Base-by-base conservation (phyloP, 2,888 invertebrate genomes). In the Drosophila mercatorum region DNA sequence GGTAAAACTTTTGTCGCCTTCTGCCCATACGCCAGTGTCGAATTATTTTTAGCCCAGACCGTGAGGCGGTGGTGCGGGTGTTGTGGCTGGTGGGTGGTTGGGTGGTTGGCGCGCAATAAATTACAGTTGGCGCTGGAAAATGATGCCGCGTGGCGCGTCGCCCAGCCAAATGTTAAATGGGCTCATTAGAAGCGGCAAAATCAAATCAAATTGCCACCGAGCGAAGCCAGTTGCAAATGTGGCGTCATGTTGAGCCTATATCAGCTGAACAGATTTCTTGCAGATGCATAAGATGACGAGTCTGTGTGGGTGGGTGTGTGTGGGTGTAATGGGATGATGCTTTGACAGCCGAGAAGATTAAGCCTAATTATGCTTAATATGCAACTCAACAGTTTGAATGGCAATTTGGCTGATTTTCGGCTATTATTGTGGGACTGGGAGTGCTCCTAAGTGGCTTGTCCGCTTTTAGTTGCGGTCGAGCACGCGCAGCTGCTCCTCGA, bases 161-260 rank as follows among this genome's bases (percentile, higher is more conserved):
- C 59, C 12, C 47, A 81, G 67, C 70, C 82, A 75, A 84, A 81
- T 75, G 85, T 81, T 81, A 70, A 81, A 78, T 78, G 63, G 65
- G 55, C 84, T 78, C 81, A 74, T 81, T 83, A 83, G 62, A 66
- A 43, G 63, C 53, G 49, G 47, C 38, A 53, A 60, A 58, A 61
- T 61, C 46, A 49, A 75, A 71, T 70, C 34, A 68, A 74, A 68
- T 57, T 57, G 56, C 38, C 46, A 43, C n/a, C 34, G 22, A 49
- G 14, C 12, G 52, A 17, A 44, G 55, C 62, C 49, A 14, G 44
- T 31, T 53, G 53, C 46, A 47, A n/a, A 34, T 53, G 36, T 28
- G 51, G 44, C 26, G 8, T 17, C 51, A 40, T 47, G 17, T 38
- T 1, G 26, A 6, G 14, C 8, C 40, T 7, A 17, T 17, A 8